A percentile compares a stretch with the other conserved stretches of the same genome.
These are phyloP conservation scores for Sycon ciliatum DNA, from an alignment of 37 sponge, comb jelly and placozoan species.

Conservation along the genomic window DNA sequence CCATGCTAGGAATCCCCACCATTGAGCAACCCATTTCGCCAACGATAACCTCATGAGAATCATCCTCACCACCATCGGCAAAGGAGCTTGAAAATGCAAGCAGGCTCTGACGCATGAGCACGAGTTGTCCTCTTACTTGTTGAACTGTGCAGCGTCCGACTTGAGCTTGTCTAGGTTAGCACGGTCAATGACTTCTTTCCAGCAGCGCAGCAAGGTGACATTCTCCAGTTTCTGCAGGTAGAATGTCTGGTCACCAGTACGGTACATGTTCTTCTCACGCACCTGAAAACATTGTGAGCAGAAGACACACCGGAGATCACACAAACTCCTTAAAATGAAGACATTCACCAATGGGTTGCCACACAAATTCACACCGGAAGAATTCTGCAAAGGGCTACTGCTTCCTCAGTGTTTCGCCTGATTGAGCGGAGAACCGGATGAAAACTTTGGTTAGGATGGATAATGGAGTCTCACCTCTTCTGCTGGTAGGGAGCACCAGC, in stretches of 20 bases:
- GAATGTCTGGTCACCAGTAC: slow-evolving; percentile 48
- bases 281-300: slow-evolving; percentile 24
- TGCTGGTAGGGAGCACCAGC: too few species aligned
- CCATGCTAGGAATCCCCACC: too few species aligned
- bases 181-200: slow-evolving; percentile 47
- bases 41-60: too few species aligned
- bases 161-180: slow-evolving; percentile 24
- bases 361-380: not conserved
- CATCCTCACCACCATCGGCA: too few species aligned
- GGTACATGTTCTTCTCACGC: slow-evolving; percentile 47
- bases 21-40: too few species aligned
- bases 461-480: too few species aligned
- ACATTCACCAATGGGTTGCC: not conserved
- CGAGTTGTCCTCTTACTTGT: slow-evolving; percentile 64
- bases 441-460: too few species aligned
- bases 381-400: too few species aligned
- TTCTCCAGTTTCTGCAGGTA: slow-evolving; percentile 30
- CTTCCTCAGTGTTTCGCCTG: too few species aligned
- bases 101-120: not conserved
- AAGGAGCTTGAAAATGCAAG: too few species aligned
- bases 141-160: slow-evolving; percentile 34
- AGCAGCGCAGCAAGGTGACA: slow-evolving; percentile 50
- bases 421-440: too few species aligned
- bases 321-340: not conserved
- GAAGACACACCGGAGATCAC: not conserved